phyloP scores from a whole-genome alignment of 2,888 invertebrate species.

The Stegana nigrithorax region DNA sequence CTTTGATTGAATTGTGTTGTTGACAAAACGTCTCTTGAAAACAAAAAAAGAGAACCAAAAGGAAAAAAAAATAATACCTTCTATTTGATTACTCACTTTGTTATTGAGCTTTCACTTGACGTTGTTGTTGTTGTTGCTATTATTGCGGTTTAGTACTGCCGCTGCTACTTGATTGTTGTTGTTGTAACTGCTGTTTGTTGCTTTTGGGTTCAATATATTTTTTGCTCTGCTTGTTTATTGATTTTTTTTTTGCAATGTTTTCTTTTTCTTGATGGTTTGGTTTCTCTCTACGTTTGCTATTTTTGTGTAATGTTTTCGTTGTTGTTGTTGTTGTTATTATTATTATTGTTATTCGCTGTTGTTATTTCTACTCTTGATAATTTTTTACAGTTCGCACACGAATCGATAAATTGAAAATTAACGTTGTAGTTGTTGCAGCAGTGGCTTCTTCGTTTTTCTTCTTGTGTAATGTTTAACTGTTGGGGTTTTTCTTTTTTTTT shows the following conservation, averaged over 20 bases:
- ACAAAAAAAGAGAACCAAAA: too few species aligned
- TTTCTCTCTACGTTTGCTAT: too few species aligned
- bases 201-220: conserved; percentile 24
- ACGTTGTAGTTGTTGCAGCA: not conserved
- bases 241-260: conserved; percentile 19
- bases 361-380: conserved; percentile 30
- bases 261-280: not conserved
- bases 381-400: not conserved
- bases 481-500: not conserved
- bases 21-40: too few species aligned
- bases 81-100: too few species aligned
- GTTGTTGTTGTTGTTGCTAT: too few species aligned
- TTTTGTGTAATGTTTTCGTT: conserved; percentile 9
- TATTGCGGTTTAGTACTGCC: too few species aligned
- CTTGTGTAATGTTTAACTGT: too few species aligned
- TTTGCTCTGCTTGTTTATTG: conserved; percentile 37
- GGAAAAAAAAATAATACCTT: too few species aligned
- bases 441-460: too few species aligned
- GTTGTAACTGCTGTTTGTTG: too few species aligned
- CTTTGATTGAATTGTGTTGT: too few species aligned
- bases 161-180: conserved; percentile 2
- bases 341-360: conserved; percentile 20
- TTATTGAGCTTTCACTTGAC: too few species aligned
- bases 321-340: conserved; percentile 25
- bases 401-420: conserved; percentile 10